Evolutionary conservation across 2,797 vertebrate species (phyloP).

Genomic region (Labroides dimidiatus): DNA sequence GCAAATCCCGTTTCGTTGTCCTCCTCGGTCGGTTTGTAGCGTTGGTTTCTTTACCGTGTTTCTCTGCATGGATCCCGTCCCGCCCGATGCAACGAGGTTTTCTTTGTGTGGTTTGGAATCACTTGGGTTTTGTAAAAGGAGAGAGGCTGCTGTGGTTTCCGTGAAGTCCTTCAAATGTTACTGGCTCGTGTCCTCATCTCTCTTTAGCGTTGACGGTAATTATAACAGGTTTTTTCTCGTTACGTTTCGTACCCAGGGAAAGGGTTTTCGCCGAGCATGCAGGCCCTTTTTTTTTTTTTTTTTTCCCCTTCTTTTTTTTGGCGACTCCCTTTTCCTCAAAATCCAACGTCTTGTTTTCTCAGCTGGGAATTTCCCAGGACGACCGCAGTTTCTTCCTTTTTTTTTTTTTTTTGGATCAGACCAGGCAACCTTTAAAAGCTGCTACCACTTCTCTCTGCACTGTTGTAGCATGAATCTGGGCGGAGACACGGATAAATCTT

Average conservation of each 20-base stretch:
- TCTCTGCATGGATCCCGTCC: slow-evolving; percentile 52
- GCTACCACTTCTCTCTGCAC: slow-evolving; percentile 47
- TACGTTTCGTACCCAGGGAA: slow-evolving; percentile 1
- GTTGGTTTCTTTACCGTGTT: neutral
- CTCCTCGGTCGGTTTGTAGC: neutral
- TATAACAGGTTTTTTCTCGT: slow-evolving; percentile 37
- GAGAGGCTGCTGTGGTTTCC: slow-evolving; percentile 4
- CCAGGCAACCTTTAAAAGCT: slow-evolving; percentile 29
- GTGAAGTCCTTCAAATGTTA: neutral
- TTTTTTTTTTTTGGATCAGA: slow-evolving; percentile 14
- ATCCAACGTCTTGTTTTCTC: slow-evolving; percentile 8
- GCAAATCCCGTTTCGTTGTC: neutral
- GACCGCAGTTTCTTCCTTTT: slow-evolving; percentile 11
- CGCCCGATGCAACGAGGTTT: slow-evolving; percentile 35
- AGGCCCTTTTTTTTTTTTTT: slow-evolving; percentile 3
- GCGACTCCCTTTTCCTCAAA: slow-evolving; percentile 27
- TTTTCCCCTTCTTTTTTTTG: slow-evolving; percentile 18
- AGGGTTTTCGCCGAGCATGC: slow-evolving; percentile 31
- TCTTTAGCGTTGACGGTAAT: slow-evolving; percentile 23
- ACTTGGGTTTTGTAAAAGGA: neutral
- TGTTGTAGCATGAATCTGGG: slow-evolving; percentile 62
- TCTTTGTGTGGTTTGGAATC: slow-evolving; percentile 34
- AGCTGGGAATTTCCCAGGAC: slow-evolving; percentile 30
- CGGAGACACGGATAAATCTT: slow-evolving; percentile 32
- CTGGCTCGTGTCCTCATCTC: slow-evolving; percentile 18